Base-by-base conservation (phyloP, 2,888 invertebrate species). In the Chouioia cunea region DNA sequence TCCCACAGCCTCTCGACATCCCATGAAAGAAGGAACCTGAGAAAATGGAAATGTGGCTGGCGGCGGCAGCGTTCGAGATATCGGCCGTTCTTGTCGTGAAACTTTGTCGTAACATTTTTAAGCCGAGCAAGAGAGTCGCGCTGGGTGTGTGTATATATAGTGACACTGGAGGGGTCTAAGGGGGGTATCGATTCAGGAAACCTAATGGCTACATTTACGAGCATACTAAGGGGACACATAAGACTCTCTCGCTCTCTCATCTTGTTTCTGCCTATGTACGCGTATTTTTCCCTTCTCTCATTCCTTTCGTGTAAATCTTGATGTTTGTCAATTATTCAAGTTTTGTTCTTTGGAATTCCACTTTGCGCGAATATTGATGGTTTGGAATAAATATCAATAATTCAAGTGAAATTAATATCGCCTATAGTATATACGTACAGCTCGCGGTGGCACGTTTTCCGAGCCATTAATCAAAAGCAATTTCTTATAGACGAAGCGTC, bases 121-220 rank as follows among this genome's bases (percentile, higher is more conserved):
- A 71, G 43, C 65, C 57, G 47, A 52, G 36, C 36, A 10, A 36
- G 36, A 36, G 36, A 36, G 36, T 36, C 6, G 36, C 27, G 27
- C 27, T 27, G n/a, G n/a, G n/a, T n/a, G n/a, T 6, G 27, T 27
- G 36, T 10, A 36, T 10, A n/a, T n/a, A n/a, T n/a, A n/a, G n/a
- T n/a, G n/a, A n/a, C n/a, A n/a, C n/a, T n/a, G n/a, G n/a, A 27
- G 50, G 10, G 23, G 27, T 46, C 22, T 18, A 12, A 15, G 15
- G 48, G 63, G 64, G 54, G 62, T 68, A 70, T 74, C 76, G 75
- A 74, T 74, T 73, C 67, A 47, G 27, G 69, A 66, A 65, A 72
- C 64, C 69, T 71, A 74, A 71, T 70, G 70, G 62, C 73, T 69
- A 70, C 70, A 63, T 76, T 74, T 72, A 75, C 74, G 76, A 76